A percentile compares a stretch with the other conserved stretches of the same genome.
phyloP scores from a whole-genome alignment of 2,797 vertebrate species.

The Naso thynnoides region DNA sequence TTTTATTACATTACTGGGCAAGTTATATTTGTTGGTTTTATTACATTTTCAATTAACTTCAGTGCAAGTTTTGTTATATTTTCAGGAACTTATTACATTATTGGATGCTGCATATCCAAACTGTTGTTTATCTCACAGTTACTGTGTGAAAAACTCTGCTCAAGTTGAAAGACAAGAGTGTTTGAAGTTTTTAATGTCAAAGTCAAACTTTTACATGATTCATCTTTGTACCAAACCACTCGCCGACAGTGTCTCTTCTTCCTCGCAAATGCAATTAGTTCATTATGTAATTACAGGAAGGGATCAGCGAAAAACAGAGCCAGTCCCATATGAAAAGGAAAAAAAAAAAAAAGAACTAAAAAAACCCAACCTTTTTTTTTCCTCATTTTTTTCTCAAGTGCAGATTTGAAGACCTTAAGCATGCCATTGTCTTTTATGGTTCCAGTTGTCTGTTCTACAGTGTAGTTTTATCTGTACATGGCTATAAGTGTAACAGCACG shows the following conservation, averaged over 20 bases:
- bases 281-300: conserved; percentile 79
- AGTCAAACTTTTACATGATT: conserved; percentile 87
- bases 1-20: too few relatives aligned
- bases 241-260: conserved; percentile 68
- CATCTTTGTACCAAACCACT: conserved; percentile 85
- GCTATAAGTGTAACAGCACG: conserved; percentile 74
- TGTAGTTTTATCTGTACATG: conserved; percentile 82
- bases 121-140: not conserved
- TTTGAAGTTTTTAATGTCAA: conserved; percentile 88
- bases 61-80: too few relatives aligned
- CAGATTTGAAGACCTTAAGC: conserved; percentile 86
- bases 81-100: too few relatives aligned
- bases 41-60: too few relatives aligned
- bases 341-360: conserved; percentile 72
- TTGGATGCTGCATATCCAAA: not conserved
- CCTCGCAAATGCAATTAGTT: conserved; percentile 84
- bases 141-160: not conserved
- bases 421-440: conserved; percentile 85
- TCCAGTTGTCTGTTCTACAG: conserved; percentile 82
- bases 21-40: too few relatives aligned
- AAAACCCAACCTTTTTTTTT: conserved; percentile 46
- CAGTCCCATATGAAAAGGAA: conserved; percentile 71
- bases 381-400: conserved; percentile 72
- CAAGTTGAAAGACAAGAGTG: conserved; percentile 50
- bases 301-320: conserved; percentile 73